These are phyloP conservation scores for Eriosoma lanigerum DNA, from an alignment of 1,140 invertebrate species.

Conservation along the genomic window DNA sequence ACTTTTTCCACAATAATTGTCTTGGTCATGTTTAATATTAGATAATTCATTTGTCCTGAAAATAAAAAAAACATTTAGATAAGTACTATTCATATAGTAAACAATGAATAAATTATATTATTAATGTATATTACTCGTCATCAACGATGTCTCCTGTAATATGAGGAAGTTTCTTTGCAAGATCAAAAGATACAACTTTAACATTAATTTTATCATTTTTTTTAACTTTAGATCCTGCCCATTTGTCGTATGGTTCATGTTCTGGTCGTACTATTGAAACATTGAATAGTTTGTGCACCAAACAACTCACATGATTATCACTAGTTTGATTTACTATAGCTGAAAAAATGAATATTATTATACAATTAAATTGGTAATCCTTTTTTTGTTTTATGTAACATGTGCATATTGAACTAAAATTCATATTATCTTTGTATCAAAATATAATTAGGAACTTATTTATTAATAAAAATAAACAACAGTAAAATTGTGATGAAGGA, in stretches of 20 bases:
- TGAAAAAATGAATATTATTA: not conserved
- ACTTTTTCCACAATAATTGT: not conserved
- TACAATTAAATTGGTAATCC: no score
- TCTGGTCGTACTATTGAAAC: conserved; percentile 41
- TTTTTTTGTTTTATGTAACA: no score
- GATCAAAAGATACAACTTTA: conserved; percentile 36
- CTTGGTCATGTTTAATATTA: not conserved
- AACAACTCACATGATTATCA: conserved; percentile 43
- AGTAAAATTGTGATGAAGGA: no score
- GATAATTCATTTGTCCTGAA: not conserved
- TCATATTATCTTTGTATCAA: no score
- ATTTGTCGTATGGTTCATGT: not conserved
- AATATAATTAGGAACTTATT: no score
- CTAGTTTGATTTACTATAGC: conserved; percentile 43
- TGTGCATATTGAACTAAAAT: no score
- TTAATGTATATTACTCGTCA: not conserved
- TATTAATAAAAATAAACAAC: no score
- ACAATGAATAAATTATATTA: no score
- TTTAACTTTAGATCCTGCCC: conserved; percentile 34
- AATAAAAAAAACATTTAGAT: not conserved
- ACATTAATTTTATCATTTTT: conserved; percentile 34
- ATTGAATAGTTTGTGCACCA: conserved; percentile 41
- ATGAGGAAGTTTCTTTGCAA: conserved; percentile 43
- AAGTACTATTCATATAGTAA: not conserved
- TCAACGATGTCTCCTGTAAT: conserved; percentile 36